These are phyloP conservation scores for Orchestes rusci DNA, from an alignment of 2,888 invertebrate genomes.

Conservation along the genomic window DNA sequence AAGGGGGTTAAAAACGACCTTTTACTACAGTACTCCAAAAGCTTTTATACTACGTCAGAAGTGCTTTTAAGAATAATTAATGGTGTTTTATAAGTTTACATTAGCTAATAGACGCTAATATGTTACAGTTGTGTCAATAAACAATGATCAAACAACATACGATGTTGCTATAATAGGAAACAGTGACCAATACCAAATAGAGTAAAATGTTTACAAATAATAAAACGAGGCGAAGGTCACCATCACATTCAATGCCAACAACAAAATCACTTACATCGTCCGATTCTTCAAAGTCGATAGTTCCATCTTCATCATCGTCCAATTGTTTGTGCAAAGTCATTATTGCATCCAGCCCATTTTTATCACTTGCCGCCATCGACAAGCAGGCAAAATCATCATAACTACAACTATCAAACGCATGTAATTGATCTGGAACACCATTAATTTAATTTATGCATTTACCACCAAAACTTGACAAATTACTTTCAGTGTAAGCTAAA, in stretches of 20 bases:
- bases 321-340: constrained; percentile 85
- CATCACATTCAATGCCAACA: too few species aligned
- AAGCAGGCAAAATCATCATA: constrained; percentile 72
- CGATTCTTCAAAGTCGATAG: constrained; percentile 94
- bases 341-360: constrained; percentile 87
- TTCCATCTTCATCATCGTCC: constrained; percentile 97
- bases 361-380: constrained; percentile 65
- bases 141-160: too few species aligned
- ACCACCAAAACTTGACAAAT: neutral
- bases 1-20: too few species aligned
- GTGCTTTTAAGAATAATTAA: too few species aligned
- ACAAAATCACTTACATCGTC: constrained; percentile 87
- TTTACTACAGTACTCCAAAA: too few species aligned
- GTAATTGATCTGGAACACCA: constrained; percentile 20
- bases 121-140: too few species aligned
- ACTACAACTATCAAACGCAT: constrained; percentile 44
- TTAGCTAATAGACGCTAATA: too few species aligned
- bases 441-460: constrained; percentile 4
- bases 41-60: too few species aligned
- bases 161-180: too few species aligned
- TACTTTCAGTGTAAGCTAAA: constrained; percentile 54
- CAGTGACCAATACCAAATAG: too few species aligned
- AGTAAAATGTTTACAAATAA: constrained; percentile 1
- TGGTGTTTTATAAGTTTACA: too few species aligned
- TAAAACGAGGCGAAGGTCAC: constrained; percentile 1